These are phyloP conservation scores for Cottus gobio DNA, from an alignment of 2,113 vertebrate genomes.

Conservation along the genomic window DNA sequence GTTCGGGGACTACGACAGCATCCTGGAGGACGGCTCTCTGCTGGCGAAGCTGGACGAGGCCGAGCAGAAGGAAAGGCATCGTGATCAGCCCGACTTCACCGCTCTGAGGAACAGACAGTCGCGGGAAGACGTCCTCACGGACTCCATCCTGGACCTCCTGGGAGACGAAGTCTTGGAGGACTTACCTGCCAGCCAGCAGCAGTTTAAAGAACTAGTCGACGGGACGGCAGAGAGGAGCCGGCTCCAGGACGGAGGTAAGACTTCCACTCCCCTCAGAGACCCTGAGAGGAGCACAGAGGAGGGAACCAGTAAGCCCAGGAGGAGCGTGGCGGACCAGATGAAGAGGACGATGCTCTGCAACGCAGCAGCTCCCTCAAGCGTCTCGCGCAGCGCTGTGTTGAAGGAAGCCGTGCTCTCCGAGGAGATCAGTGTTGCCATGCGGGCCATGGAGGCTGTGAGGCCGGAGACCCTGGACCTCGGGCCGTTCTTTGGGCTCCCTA, in stretches of 20 bases:
- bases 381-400: conserved; percentile 85
- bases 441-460: conserved; percentile 79
- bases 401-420: conserved; percentile 87
- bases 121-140: background rate
- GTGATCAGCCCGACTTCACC: background rate
- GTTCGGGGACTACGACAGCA: conserved; percentile 90
- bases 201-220: conserved; percentile 66
- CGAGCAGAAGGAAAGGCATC: conserved; percentile 72
- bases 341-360: conserved; percentile 92
- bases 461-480: conserved; percentile 86
- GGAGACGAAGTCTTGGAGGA: conserved; percentile 74
- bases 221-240: conserved; percentile 34
- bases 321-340: conserved; percentile 88
- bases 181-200: conserved; percentile 85
- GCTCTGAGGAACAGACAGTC: conserved; percentile 5
- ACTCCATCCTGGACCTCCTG: conserved; percentile 65
- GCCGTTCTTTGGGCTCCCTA: conserved; percentile 95
- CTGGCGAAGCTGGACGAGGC: conserved; percentile 83
- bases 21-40: conserved; percentile 85
- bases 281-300: background rate
- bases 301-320: conserved; percentile 51
- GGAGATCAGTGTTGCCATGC: conserved; percentile 88
- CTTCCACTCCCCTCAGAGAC: background rate
- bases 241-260: background rate
- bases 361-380: conserved; percentile 81